phyloP scores from a whole-genome alignment of 2,113 vertebrate species.

The Ictalurus punctatus region DNA sequence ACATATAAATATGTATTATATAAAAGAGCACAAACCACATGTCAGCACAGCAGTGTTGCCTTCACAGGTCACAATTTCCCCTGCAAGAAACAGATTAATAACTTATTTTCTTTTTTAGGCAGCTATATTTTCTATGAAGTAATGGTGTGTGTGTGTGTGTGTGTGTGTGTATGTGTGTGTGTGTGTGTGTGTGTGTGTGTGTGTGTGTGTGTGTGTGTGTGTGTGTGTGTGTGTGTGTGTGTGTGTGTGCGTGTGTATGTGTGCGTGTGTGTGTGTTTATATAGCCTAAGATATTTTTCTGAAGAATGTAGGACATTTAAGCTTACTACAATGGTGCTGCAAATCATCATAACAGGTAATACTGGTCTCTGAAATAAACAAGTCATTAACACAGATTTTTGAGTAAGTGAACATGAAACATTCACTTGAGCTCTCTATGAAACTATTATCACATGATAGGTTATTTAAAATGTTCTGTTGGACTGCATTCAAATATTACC shows the following conservation, averaged over 20 bases:
- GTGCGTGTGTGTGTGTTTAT: background rate
- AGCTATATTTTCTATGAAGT: too few species aligned
- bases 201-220: too few species aligned
- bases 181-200: too few species aligned
- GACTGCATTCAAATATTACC: background rate
- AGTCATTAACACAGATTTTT: background rate
- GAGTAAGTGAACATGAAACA: background rate
- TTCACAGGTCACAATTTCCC: slow-evolving; percentile 21
- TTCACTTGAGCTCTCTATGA: background rate
- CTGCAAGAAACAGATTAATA: slow-evolving; percentile 14
- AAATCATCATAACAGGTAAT: background rate
- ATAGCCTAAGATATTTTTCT: background rate
- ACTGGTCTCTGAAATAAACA: background rate
- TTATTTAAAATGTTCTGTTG: background rate
- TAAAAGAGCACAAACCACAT: slow-evolving; percentile 9
- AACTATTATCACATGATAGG: background rate
- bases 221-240: too few species aligned
- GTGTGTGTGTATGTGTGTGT: too few species aligned
- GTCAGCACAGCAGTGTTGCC: background rate
- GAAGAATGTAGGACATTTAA: background rate
- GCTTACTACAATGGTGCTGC: slow-evolving; percentile 26
- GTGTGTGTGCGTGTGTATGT: too few species aligned
- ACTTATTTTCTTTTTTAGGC: too few species aligned
- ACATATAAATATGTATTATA: background rate
- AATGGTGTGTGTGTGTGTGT: too few species aligned